Evolutionary conservation across 2,797 vertebrate species (phyloP).

Genomic region (Aratinga solstitialis): DNA sequence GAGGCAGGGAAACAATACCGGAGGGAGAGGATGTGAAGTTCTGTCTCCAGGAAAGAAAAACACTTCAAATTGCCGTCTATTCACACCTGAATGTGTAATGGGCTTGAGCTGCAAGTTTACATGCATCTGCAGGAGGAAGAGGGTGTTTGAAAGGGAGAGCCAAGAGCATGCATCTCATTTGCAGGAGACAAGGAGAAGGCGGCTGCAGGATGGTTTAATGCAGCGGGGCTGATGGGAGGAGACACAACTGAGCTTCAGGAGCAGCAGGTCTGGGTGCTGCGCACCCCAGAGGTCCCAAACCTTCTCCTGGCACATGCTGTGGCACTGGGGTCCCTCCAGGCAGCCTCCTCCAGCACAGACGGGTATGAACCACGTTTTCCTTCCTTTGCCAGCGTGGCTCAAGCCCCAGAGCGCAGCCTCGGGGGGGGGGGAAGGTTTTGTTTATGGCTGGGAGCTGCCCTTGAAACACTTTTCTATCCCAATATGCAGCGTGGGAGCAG

Average conservation of each 20-base stretch:
- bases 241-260: neutral
- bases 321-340: too few species aligned
- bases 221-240: neutral
- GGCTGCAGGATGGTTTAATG: neutral
- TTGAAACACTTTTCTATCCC: neutral
- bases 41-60: neutral
- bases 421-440: accelerated
- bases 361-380: neutral
- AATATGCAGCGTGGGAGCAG: neutral
- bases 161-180: neutral
- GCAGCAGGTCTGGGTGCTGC: neutral
- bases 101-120: neutral
- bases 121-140: neutral
- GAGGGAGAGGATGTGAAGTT: neutral
- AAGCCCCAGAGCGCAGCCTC: neutral
- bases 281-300: neutral
- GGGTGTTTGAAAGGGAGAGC: neutral
- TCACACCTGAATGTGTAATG: neutral
- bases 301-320: neutral
- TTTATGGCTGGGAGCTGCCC: neutral
- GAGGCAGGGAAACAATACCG: neutral
- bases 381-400: neutral
- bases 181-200: neutral
- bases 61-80: neutral
- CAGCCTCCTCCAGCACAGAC: neutral